A percentile compares a stretch with the other conserved stretches of the same genome.
These are phyloP conservation scores for Neomorphus geoffroyi DNA, from an alignment of 2,797 vertebrate genomes.

Conservation along the genomic window DNA sequence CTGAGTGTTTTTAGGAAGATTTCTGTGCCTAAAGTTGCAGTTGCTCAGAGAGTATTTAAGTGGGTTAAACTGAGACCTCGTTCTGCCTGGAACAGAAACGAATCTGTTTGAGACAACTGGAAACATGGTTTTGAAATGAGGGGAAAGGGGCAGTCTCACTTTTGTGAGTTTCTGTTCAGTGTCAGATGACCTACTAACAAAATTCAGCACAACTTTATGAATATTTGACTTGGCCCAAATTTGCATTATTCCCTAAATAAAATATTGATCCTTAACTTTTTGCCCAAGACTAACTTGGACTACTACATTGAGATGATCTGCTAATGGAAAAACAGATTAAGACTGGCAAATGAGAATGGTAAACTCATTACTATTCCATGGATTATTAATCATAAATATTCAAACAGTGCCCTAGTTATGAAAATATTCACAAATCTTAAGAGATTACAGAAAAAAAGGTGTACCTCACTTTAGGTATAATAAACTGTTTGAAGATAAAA, in stretches of 20 bases:
- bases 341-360: not conserved
- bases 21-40: not conserved
- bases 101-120: not conserved
- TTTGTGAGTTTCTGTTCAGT: not conserved
- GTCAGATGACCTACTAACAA: conserved; percentile 49
- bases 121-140: not conserved
- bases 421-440: not conserved
- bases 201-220: conserved; percentile 35
- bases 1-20: not conserved
- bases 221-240: conserved; percentile 50
- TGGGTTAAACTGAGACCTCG: conserved; percentile 35
- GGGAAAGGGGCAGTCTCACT: not conserved
- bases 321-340: not conserved
- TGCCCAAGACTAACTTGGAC: not conserved
- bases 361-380: not conserved
- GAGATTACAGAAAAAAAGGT: not conserved
- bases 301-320: not conserved
- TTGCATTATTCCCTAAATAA: conserved; percentile 27
- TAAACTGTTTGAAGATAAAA: not conserved
- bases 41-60: not conserved
- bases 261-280: not conserved
- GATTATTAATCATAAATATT: not conserved
- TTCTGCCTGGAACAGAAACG: not conserved
- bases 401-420: not conserved
- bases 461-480: not conserved